Conservation (phyloP, 2,888 invertebrate species). For the Venustoraphidia nigricollis region DNA sequence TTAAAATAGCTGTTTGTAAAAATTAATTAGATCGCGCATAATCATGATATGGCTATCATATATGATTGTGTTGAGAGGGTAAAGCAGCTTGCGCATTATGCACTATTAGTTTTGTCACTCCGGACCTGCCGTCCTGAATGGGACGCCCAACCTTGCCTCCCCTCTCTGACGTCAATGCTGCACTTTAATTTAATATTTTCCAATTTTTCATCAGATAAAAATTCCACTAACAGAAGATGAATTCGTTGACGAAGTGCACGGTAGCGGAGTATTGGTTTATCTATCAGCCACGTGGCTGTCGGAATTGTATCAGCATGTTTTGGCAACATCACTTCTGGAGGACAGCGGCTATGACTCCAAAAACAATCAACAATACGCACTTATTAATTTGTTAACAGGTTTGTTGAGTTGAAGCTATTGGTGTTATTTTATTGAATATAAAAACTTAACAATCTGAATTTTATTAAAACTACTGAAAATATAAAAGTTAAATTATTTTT, state of each 20-base stretch:
- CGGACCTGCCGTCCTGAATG: too few relatives aligned
- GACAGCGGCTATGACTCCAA: conserved; percentile 47
- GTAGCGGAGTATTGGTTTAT: conserved; percentile 84
- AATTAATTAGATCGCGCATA: too few relatives aligned
- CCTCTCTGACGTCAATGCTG: too few relatives aligned
- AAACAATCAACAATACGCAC: conserved; percentile 38
- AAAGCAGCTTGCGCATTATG: too few relatives aligned
- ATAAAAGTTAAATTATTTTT: too few relatives aligned
- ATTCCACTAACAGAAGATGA: conserved; percentile 63
- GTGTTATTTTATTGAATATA: neutral
- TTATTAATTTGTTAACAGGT: conserved; percentile 65
- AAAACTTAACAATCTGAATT: neutral
- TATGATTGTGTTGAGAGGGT: too few relatives aligned
- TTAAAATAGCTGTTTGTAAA: too few relatives aligned
- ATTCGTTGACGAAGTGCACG: conserved; percentile 84
- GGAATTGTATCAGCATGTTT: conserved; percentile 77
- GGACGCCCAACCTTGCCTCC: too few relatives aligned
- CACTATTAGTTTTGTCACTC: too few relatives aligned
- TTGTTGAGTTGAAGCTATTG: conserved; percentile 11
- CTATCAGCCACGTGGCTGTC: conserved; percentile 87
- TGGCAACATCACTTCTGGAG: conserved; percentile 56
- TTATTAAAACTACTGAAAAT: neutral
- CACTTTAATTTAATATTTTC: too few relatives aligned
- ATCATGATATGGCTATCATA: too few relatives aligned
- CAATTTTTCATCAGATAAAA: conserved; percentile 12